Conservation (phyloP, 2,888 invertebrate species). For the Prosopocoilus inquinatus region DNA sequence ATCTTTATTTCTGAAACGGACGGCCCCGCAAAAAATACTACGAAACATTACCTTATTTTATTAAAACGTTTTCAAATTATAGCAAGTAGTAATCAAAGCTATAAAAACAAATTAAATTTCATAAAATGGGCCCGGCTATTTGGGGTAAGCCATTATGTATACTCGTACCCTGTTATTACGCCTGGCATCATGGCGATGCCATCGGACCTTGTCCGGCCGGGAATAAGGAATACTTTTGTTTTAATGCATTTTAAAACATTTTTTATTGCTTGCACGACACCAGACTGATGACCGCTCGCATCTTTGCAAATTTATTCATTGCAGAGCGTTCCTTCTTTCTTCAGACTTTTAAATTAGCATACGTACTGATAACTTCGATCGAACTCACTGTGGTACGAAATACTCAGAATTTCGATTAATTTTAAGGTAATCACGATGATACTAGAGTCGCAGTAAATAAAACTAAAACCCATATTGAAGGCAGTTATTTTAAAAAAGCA, state of each 20-base stretch:
- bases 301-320: slow-evolving; percentile 5
- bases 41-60: slow-evolving; percentile 28
- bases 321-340: background rate
- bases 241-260: slow-evolving; percentile 44
- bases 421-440: no score
- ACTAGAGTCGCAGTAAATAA: no score
- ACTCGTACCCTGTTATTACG: slow-evolving; percentile 50
- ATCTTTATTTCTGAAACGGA: slow-evolving; percentile 19
- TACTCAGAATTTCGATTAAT: no score
- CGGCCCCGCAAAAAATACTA: slow-evolving; percentile 18
- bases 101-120: slow-evolving; percentile 55
- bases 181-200: slow-evolving; percentile 20
- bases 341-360: background rate
- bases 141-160: slow-evolving; percentile 51
- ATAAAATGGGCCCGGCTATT: slow-evolving; percentile 51
- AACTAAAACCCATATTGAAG: no score
- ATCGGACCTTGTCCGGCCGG: slow-evolving; percentile 31
- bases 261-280: slow-evolving; percentile 13
- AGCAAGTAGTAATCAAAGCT: slow-evolving; percentile 53
- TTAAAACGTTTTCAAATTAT: slow-evolving; percentile 50
- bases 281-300: slow-evolving; percentile 1
- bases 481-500: no score
- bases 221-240: slow-evolving; percentile 35
- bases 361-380: no score
- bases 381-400: no score